These are phyloP conservation scores for Latrodectus hesperus DNA, from an alignment of 2,888 invertebrate species.

Conservation along the genomic window DNA sequence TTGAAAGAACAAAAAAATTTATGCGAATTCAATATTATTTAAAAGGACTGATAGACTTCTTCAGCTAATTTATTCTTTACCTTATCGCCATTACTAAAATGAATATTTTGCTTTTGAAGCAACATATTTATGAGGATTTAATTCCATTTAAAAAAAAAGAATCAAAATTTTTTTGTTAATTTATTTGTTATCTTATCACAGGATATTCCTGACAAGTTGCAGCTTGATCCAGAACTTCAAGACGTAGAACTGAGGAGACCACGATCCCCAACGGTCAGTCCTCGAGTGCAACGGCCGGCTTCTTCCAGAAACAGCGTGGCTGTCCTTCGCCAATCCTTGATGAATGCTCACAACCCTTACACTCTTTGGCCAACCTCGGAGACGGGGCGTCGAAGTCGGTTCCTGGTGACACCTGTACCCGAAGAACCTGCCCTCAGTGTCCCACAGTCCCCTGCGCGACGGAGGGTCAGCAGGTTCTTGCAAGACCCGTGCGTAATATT, in stretches of 20 bases:
- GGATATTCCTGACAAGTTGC: conserved; percentile 10
- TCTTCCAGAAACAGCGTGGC: conserved; percentile 44
- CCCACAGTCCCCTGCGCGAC: conserved; percentile 32
- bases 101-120: no score
- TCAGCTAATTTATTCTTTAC: no score
- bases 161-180: no score
- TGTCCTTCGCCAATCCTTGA: conserved; percentile 60
- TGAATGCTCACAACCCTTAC: conserved; percentile 68
- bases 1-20: no score
- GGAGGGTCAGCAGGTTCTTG: conserved; percentile 57
- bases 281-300: not conserved
- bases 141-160: not conserved
- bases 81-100: no score
- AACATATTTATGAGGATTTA: no score
- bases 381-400: not conserved
- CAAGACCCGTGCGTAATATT: conserved; percentile 53
- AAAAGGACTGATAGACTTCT: no score
- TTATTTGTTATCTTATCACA: not conserved
- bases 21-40: no score
- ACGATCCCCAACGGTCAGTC: conserved; percentile 6
- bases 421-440: conserved; percentile 35
- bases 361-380: conserved; percentile 69
- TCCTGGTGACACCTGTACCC: conserved; percentile 47
- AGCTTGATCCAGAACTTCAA: conserved; percentile 27
- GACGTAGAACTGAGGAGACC: conserved; percentile 57